phyloP scores from a whole-genome alignment of 2,113 vertebrate species.

The Silurus asotus region DNA sequence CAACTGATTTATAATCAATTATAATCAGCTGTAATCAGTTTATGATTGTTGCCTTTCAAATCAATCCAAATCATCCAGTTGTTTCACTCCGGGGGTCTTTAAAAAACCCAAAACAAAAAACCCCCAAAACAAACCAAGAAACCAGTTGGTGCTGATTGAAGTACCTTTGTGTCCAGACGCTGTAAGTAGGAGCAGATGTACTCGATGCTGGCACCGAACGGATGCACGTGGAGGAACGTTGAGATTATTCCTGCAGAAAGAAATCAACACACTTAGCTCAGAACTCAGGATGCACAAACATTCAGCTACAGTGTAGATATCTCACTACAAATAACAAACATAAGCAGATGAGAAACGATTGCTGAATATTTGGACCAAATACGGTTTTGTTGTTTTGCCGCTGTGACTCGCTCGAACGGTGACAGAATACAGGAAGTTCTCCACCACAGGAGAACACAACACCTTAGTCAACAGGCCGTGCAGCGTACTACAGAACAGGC shows the following conservation, averaged over 20 bases:
- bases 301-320: neutral
- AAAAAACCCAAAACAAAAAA: neutral
- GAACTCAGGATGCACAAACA: neutral
- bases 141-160: neutral
- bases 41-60: neutral
- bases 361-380: neutral
- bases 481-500: neutral
- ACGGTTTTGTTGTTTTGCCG: neutral
- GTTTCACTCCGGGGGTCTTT: neutral
- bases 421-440: neutral
- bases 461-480: neutral
- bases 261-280: slow-evolving; percentile 46
- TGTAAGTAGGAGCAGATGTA: slow-evolving; percentile 98
- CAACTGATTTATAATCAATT: too few species aligned
- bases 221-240: slow-evolving; percentile 93
- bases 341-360: neutral
- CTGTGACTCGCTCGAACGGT: neutral
- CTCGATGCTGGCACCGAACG: slow-evolving; percentile 94
- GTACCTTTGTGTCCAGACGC: slow-evolving; percentile 91
- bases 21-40: neutral
- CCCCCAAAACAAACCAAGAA: too few species aligned
- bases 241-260: slow-evolving; percentile 86
- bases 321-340: neutral
- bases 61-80: neutral
- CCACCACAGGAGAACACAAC: neutral